Evolutionary conservation across 2,888 invertebrate species (phyloP).

Genomic region (Elegia similella): DNA sequence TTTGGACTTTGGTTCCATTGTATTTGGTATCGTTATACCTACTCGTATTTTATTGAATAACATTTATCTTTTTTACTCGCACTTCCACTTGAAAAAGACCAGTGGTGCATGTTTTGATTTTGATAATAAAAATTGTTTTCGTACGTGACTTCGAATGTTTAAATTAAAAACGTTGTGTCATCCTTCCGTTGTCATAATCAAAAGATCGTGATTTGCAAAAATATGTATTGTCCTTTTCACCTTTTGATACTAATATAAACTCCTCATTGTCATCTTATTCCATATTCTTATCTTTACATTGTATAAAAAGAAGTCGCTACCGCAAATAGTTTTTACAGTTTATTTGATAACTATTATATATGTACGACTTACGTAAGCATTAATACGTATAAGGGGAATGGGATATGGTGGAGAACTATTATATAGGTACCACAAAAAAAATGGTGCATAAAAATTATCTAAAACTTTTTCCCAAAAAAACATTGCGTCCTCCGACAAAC

Average conservation of each 20-base stretch:
- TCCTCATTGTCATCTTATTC: not conserved
- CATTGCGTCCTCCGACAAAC: too few relatives aligned
- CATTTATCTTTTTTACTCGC: constrained; percentile 27
- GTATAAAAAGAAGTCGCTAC: too few relatives aligned
- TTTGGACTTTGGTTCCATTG: not conserved
- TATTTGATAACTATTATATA: too few relatives aligned
- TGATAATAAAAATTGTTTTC: constrained; percentile 38
- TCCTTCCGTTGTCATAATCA: constrained; percentile 40
- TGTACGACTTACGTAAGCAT: too few relatives aligned
- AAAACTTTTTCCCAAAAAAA: too few relatives aligned
- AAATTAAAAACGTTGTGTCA: constrained; percentile 50
- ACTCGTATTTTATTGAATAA: constrained; percentile 12
- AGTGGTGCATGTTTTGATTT: constrained; percentile 41
- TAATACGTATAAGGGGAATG: too few relatives aligned
- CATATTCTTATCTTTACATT: too few relatives aligned
- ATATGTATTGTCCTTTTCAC: constrained; percentile 3
- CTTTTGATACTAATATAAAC: not conserved
- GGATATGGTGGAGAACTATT: too few relatives aligned
- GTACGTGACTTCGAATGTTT: constrained; percentile 42
- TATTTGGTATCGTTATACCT: constrained; percentile 12
- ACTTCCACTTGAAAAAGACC: constrained; percentile 30
- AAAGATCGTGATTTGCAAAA: constrained; percentile 49
- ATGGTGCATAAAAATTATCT: too few relatives aligned
- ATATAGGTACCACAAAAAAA: too few relatives aligned
- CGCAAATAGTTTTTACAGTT: too few relatives aligned